Evolutionary conservation across 64 coral and sea anemone genomes (phyloP).

Genomic region (Acropora tenuis): DNA sequence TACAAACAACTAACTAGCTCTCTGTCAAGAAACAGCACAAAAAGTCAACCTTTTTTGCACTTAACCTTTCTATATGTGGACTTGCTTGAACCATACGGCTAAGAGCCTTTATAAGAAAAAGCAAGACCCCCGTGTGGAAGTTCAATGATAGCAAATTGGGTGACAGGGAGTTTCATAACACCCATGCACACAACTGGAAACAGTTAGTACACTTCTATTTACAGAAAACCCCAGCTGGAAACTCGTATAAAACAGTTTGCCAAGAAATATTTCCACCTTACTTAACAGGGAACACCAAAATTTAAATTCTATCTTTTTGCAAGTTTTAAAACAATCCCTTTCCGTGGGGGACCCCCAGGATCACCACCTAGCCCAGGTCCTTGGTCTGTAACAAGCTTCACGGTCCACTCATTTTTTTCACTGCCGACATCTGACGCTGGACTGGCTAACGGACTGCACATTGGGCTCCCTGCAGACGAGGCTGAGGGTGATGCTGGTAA

Average conservation of each 20-base stretch:
- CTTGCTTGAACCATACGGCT: not conserved
- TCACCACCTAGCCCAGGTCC: constrained; percentile 56
- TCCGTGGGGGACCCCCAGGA: constrained; percentile 71
- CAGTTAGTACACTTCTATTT: not conserved
- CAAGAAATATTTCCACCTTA: not conserved
- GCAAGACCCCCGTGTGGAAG: not conserved
- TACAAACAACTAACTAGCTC: constrained; percentile 3
- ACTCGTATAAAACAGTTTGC: constrained; percentile 16
- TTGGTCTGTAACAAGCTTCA: constrained; percentile 81
- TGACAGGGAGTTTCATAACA: not conserved
- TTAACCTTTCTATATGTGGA: not conserved
- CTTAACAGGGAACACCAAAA: not conserved
- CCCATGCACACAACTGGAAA: constrained; percentile 1
- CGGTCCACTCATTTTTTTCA: constrained; percentile 95
- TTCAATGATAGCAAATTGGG: not conserved
- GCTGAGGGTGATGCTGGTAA: constrained; percentile 76
- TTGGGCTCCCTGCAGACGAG: constrained; percentile 79
- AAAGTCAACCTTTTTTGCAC: not conserved
- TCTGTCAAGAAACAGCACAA: constrained; percentile 39
- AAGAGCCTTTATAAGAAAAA: not conserved
- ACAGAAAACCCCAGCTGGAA: constrained; percentile 6
- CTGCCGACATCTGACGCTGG: constrained; percentile 74
- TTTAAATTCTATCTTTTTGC: constrained; percentile 87
- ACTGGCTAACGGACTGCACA: constrained; percentile 91
- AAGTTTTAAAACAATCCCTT: constrained; percentile 96